Base-by-base conservation (phyloP, 2,113 vertebrate genomes). In the Microtus richardsoni region DNA sequence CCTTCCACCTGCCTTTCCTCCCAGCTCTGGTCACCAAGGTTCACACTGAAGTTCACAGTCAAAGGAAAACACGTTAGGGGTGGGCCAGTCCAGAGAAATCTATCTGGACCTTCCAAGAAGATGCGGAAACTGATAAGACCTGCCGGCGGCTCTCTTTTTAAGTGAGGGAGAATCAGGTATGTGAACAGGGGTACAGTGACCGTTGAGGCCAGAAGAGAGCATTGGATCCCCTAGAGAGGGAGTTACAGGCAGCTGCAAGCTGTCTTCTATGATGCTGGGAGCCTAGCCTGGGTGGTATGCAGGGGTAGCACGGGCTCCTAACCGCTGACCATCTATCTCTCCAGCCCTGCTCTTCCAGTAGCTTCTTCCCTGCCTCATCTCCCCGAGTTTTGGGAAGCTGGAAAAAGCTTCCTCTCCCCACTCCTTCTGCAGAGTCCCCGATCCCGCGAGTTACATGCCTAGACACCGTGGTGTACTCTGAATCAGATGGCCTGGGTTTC, bases 391-490 rank as follows among this genome's bases (percentile, higher is more conserved):
- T 62, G 82, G 62, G 30, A 95, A 80, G 41, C 66, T 41, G 8
- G 22, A 36, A 71, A 94, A 71, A 47, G 75, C 90, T 88, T 10
- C 9, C 33, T 64, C 54, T 70, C 75, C 26, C 5, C 62, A 52
- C 36, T 47, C 74, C 10, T 4, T 12, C 77, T 22, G 36, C 33
- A 36, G 21, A 16, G 44, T 21, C n/a, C 47, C n/a, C 22, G 3
- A 83, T 79, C 70, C 24, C 17, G 78, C 16, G 1, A 41, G 79
- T 5, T 9, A 12, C 66, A 36, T 87, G 73, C 84, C 71, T 70
- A 91, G 44, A 87, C 75, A 77, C 47, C 80, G 36, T n/a, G 92
- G 84, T 6, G 22, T 49, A 58, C 49, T 95, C 92, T 68, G 71
- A 94, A 54, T 82, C 68, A 68, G 91, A 79, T 0, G 5, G 73